Evolutionary conservation across 2,113 vertebrate species (phyloP), one percentile per base, ranked within the genome.

Genomic region (Aspiorhynchus laticeps): DNA sequence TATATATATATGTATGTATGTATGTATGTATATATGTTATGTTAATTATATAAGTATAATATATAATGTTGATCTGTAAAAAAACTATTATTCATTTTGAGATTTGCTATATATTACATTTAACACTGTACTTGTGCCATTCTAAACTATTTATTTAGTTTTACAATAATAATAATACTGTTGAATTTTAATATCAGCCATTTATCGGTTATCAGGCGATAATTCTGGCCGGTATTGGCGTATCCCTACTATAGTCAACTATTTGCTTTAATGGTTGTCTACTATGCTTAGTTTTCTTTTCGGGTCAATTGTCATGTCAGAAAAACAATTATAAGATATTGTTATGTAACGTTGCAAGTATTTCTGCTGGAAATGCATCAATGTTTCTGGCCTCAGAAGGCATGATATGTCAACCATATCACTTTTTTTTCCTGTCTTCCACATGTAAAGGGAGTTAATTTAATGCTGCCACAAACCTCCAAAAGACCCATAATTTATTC

Each of bases 401-500:
- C 21, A 61, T 80, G 53, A 17, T 61, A 26, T 61, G 24, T 41
- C 53, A 67, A 67, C 59, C 61, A 67, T 11, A 41, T 65, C 2
- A 17, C 6, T 15, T 26, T 9, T 46, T 5, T 7, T 14, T 3
- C 36, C 36, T 80, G 56, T 63, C 15, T 65, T 81, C 14, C 24
- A 43, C 15, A 65, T 65, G 80, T 21, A 3, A 61, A 74, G 36
- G 10, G 14, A 59, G 4, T 69, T 85, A 76, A 85, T 79, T 83
- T 21, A 71, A 12, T 85, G 14, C 59, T 73, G 71, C 77, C 83
- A 85, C 4, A 63, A 48, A 59, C 7, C 74, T 83, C 26, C 24
- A 46, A 85, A 53, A 33, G 26, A 51, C 46, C 63, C 63, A 53
- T 67, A 28, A 81, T 85, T 89, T 85, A 82, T 85, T 86, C 38